Percentiles rank a stretch among this genome's conserved stretches.
Evolutionary conservation across 2,888 invertebrate species (phyloP).

Genomic region (Tipula lateralis): DNA sequence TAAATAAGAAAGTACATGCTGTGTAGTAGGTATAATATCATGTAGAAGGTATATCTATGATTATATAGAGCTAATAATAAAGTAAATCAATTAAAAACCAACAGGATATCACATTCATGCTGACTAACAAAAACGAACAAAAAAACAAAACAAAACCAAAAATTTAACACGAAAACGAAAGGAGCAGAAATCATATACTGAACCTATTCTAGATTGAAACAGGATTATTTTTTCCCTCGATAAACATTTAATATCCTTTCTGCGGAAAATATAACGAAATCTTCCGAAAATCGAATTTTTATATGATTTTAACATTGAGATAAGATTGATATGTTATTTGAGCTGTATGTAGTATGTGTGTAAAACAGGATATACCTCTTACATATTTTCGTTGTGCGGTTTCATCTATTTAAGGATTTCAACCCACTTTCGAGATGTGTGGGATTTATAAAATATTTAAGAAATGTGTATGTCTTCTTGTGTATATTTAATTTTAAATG

Average conservation of each 20-base stretch:
- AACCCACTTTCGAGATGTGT: background rate
- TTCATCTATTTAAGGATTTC: background rate
- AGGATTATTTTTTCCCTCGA: background rate
- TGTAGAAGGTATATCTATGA: background rate
- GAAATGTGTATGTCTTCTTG: background rate
- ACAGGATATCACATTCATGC: background rate
- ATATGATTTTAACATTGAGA: background rate
- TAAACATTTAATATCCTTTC: slow-evolving; percentile 15
- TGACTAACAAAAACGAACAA: background rate
- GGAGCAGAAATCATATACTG: background rate
- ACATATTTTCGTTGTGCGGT: background rate
- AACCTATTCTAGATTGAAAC: background rate
- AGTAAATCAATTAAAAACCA: background rate
- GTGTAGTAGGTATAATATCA: background rate
- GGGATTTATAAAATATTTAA: background rate
- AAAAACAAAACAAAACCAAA: background rate
- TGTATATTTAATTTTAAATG: background rate
- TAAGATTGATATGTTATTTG: background rate
- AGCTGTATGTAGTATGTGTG: background rate
- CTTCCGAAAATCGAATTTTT: background rate
- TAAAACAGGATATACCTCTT: too few species aligned
- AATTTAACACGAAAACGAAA: background rate
- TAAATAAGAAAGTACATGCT: background rate
- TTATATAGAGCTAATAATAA: background rate
- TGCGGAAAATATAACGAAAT: slow-evolving; percentile 2